phyloP scores from a whole-genome alignment of 2,797 vertebrate genomes.

The Neosilurus hyrtlii region DNA sequence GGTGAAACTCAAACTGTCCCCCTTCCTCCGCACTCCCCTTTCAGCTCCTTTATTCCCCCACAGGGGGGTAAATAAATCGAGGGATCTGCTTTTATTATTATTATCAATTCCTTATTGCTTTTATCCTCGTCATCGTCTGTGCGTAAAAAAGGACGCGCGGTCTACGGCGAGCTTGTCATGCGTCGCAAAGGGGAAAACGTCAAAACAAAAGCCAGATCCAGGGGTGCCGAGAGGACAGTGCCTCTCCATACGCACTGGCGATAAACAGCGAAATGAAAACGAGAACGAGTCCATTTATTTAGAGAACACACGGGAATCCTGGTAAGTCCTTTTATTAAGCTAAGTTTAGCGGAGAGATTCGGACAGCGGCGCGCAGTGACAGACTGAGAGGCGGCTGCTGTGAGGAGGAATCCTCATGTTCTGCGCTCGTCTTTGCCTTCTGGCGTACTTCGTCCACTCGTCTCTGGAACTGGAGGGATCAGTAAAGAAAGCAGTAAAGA shows the following conservation, averaged over 20 bases:
- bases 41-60: conserved; percentile 54
- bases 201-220: conserved; percentile 52
- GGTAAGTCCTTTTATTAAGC: conserved; percentile 25
- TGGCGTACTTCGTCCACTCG: conserved; percentile 67
- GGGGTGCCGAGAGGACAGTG: conserved; percentile 58
- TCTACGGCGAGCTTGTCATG: conserved; percentile 41
- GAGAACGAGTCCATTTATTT: conserved; percentile 77
- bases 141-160: conserved; percentile 66
- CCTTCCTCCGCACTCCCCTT: conserved; percentile 17
- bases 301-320: conserved; percentile 27
- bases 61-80: conserved; percentile 56
- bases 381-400: conserved; percentile 62
- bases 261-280: conserved; percentile 63
- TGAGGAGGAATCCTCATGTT: conserved; percentile 72
- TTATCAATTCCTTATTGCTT: conserved; percentile 67
- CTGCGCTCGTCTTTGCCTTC: conserved; percentile 56
- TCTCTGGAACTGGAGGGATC: conserved; percentile 86
- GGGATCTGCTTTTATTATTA: conserved; percentile 51
- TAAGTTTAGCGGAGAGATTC: conserved; percentile 16
- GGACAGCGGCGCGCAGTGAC: conserved; percentile 60
- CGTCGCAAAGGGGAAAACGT: conserved; percentile 54
- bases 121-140: conserved; percentile 77
- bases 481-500: conserved; percentile 82
- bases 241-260: conserved; percentile 60
- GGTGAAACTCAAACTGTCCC: conserved; percentile 46